phyloP scores from a whole-genome alignment of 1,140 invertebrate species.

The Papilio helenus region DNA sequence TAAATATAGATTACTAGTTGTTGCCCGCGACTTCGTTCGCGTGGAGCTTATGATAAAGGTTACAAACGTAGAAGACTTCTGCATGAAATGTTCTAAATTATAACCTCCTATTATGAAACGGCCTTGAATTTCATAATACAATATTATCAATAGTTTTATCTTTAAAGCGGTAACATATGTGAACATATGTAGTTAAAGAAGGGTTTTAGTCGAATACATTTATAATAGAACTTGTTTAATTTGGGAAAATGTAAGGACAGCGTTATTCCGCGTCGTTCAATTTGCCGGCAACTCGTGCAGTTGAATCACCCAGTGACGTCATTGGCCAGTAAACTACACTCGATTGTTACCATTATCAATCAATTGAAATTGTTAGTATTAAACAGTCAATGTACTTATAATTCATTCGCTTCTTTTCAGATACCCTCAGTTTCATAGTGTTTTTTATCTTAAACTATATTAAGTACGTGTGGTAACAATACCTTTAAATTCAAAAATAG shows the following conservation, averaged over 20 bases:
- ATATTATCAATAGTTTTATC: constrained; percentile 1
- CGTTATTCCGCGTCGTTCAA: background rate
- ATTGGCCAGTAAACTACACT: background rate
- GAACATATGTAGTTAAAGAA: background rate
- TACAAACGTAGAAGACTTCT: background rate
- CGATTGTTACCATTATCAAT: background rate
- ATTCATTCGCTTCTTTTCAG: background rate
- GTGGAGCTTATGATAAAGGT: background rate
- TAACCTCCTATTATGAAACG: background rate
- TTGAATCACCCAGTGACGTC: constrained; percentile 15
- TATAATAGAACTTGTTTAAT: background rate
- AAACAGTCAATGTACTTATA: background rate
- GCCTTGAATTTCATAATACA: constrained; percentile 1
- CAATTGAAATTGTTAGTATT: constrained; percentile 5
- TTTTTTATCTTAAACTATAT: background rate
- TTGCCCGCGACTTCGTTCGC: too few species aligned
- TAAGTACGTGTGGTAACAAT: too few species aligned
- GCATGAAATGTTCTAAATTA: background rate
- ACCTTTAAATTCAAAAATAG: too few species aligned
- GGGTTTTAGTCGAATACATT: background rate
- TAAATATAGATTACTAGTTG: background rate
- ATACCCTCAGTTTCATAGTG: background rate
- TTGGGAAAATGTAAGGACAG: background rate
- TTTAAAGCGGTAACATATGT: background rate
- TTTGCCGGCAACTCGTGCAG: background rate